Percentiles rank a stretch among this genome's conserved stretches.
Evolutionary conservation across 2,113 vertebrate species (phyloP).

Genomic region (Rhadina sibilatrix): DNA sequence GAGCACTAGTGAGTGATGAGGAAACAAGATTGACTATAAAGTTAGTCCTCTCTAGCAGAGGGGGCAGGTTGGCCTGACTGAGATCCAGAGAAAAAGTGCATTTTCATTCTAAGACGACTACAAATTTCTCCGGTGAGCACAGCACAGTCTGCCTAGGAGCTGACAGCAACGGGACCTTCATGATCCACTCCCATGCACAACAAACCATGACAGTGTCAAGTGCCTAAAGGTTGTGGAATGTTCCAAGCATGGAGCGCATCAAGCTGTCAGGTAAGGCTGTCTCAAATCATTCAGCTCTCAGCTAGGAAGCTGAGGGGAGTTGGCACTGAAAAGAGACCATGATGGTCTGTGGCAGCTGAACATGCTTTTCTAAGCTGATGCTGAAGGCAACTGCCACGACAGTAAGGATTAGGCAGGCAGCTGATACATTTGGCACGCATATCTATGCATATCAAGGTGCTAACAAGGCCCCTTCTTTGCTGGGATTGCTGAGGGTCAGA

Average conservation of each 20-base stretch:
- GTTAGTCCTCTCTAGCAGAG: not conserved
- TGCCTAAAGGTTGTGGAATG: not conserved
- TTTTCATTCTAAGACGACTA: not conserved
- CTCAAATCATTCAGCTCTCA: not conserved
- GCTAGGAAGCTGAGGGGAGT: not conserved
- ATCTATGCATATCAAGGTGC: not conserved
- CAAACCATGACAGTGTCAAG: not conserved
- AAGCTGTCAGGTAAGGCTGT: not conserved
- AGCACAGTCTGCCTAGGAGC: fast-evolving
- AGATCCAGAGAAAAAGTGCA: not conserved
- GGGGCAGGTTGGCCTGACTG: fast-evolving
- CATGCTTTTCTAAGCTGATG: not conserved
- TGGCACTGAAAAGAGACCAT: not conserved
- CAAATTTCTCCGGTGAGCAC: not conserved
- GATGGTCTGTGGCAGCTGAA: not conserved
- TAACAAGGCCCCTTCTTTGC: not conserved
- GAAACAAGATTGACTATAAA: not conserved
- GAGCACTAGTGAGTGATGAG: not conserved
- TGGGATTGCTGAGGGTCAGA: not conserved
- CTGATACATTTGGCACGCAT: not conserved
- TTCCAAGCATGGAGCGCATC: not conserved
- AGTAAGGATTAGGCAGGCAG: not conserved
- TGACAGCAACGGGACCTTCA: not conserved
- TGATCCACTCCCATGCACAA: not conserved
- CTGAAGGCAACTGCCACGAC: not conserved